These are phyloP conservation scores for Nothoprocta pentlandii DNA, from an alignment of 2,113 vertebrate species.

Conservation along the genomic window DNA sequence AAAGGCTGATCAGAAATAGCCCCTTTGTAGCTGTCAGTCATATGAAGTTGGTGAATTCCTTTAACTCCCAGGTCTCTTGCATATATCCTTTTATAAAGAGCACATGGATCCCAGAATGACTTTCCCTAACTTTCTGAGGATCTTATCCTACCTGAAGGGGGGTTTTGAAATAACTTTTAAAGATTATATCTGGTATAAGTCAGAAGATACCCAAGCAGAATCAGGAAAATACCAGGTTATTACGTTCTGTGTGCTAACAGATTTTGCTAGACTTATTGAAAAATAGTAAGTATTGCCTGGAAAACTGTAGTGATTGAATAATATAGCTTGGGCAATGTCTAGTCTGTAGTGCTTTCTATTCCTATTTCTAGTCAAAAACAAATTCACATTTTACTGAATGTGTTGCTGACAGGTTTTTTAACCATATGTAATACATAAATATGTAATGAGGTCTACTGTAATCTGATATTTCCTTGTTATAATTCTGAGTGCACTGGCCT, in stretches of 20 bases:
- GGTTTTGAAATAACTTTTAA: not conserved
- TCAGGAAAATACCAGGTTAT: not conserved
- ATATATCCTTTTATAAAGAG: not conserved
- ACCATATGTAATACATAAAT: not conserved
- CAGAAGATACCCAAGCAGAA: not conserved
- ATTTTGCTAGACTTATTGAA: not conserved
- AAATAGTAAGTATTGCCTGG: not conserved
- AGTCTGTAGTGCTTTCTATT: not conserved
- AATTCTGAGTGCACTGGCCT: not conserved
- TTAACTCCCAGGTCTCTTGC: not conserved
- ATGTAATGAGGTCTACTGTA: not conserved
- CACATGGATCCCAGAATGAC: not conserved
- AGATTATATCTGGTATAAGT: not conserved
- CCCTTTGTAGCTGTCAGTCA: not conserved
- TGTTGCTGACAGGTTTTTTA: not conserved
- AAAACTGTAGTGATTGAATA: not conserved
- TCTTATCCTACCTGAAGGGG: not conserved
- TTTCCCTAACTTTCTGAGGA: not conserved
- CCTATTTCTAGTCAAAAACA: constrained; percentile 3
- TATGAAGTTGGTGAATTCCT: not conserved
- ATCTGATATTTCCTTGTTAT: not conserved
- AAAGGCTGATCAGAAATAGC: not conserved
- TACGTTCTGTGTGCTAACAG: not conserved
- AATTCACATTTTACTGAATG: not conserved
- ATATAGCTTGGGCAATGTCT: not conserved